Evolutionary conservation across 1,140 invertebrate genomes (phyloP), one percentile per base, ranked within the genome.

Genomic region (Teleogryllus occipitalis): DNA sequence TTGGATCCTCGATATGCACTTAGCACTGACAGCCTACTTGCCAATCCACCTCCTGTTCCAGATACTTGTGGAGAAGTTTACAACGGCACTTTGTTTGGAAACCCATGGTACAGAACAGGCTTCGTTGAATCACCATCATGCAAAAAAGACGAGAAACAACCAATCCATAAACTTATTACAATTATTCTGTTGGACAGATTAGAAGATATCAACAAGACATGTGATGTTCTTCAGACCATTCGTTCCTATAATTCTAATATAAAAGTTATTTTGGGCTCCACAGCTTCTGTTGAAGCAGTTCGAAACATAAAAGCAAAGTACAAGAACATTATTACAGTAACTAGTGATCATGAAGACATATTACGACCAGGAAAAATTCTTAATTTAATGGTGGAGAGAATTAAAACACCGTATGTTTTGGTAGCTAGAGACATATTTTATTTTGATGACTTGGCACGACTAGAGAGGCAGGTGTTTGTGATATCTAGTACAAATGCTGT

Each of bases 391-490:
- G 39, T 83, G 5, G 54, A 49, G n/a, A 10, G 78, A 14, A 83
- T 83, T 6, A 80, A 54, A 46, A 86, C 85, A 0, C 82, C 83
- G 15, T 86, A 84, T 79, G 82, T 83, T 47, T 78, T 86, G 0
- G 78, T 86, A 27, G 84, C 81, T 47, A 77, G 83, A 46, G 80
- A 83, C 74, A 65, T 84, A 8, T 80, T 79, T 14, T 74, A 81
- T 77, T 84, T 85, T 22, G 81, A 82, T 47, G 54, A 77, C 14
- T 82, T 83, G 72, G 79, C 83, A 8, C 47, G 82, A 46, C 48
- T 86, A 21, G 83, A 85, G 76, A 80, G 85, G 74, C 81, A 84
- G 15, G 75, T 86, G 12, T 76, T 83, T 21, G 84, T 83, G 78
- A 80, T 85, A 6, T 82, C 79, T 18, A 14, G 81, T 22, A 75